Evolutionary conservation across 1,140 invertebrate genomes (phyloP), one percentile per base, ranked within the genome.

Genomic region (Drosophila micromelanica): DNA sequence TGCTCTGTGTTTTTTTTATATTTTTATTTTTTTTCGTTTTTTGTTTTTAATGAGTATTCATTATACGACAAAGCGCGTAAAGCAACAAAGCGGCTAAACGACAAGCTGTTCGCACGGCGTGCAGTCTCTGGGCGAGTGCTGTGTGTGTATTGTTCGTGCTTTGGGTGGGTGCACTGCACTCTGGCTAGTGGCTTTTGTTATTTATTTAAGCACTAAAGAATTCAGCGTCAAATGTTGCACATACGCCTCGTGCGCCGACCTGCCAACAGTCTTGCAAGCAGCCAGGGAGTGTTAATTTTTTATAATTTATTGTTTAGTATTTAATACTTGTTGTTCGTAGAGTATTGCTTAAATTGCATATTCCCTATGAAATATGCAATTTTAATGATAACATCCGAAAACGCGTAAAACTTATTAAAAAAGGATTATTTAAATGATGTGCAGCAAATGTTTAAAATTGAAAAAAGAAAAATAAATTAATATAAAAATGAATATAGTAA

Each of bases 221-320:
- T 75, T 12, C 38, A 68, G 57, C 54, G 45, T 48, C 70, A 76
- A 76, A 76, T 76, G 68, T 84, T 84, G 73, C 80, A 71, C 80
- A 82, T 78, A 82, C 80, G 75, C 67, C 79, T 64, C 74, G 80
- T 82, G 79, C 38, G 61, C 70, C 69, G 37, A 40, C 4, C 38
- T 30, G n/a, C 5, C 13, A 23, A 46, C 40, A 51, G 61, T 30
- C 40, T n/a, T 23, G 48, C 48, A 42, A 8, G 38, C 56, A 69
- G 65, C 40, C 17, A 17, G 17, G 17, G 38, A 62, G 15, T 11
- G 7, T 15, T 1, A 15, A 32, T 51, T 30, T 30, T 35, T 51
- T 51, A 35, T 51, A n/a, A 4, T 13, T 51, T 17, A 49, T 49
- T 51, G 49, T 51, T 51, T 11, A 32, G 13, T 11, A 51, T 51